phyloP scores from a whole-genome alignment of 2,888 invertebrate genomes.

The Chrysina gloriosa region DNA sequence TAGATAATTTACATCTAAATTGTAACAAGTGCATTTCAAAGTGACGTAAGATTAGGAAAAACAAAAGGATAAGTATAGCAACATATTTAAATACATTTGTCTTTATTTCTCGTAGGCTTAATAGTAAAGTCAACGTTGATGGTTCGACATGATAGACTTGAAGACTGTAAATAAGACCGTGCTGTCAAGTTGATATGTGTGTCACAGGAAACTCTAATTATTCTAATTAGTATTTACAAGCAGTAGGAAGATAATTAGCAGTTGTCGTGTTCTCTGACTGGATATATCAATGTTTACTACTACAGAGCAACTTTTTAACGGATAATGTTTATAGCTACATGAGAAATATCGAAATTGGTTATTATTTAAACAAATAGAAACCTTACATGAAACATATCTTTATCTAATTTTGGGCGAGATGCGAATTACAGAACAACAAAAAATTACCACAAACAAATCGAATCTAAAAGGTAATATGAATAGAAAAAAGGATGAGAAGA shows the following conservation, averaged over 20 bases:
- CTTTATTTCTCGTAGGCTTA: too few relatives aligned
- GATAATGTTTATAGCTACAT: too few relatives aligned
- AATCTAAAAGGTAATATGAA: too few relatives aligned
- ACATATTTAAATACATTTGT: neutral
- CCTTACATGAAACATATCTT: too few relatives aligned
- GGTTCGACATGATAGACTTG: too few relatives aligned
- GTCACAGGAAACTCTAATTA: constrained; percentile 21
- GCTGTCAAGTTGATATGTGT: neutral
- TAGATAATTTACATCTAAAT: constrained; percentile 17
- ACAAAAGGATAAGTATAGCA: neutral
- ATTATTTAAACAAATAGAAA: too few relatives aligned
- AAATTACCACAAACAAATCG: too few relatives aligned
- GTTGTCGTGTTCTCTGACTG: neutral
- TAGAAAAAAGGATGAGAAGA: neutral
- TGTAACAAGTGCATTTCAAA: constrained; percentile 6
- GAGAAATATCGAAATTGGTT: too few relatives aligned
- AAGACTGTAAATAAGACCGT: neutral
- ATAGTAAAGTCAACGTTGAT: too few relatives aligned
- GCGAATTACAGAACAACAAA: too few relatives aligned
- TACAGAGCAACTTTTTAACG: too few relatives aligned
- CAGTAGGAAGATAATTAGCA: constrained; percentile 5
- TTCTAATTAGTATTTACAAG: constrained; percentile 2
- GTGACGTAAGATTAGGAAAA: neutral
- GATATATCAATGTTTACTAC: neutral
- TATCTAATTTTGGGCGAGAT: too few relatives aligned